These are phyloP conservation scores for Prietella phreatophila DNA, from an alignment of 2,113 vertebrate genomes.

Conservation along the genomic window DNA sequence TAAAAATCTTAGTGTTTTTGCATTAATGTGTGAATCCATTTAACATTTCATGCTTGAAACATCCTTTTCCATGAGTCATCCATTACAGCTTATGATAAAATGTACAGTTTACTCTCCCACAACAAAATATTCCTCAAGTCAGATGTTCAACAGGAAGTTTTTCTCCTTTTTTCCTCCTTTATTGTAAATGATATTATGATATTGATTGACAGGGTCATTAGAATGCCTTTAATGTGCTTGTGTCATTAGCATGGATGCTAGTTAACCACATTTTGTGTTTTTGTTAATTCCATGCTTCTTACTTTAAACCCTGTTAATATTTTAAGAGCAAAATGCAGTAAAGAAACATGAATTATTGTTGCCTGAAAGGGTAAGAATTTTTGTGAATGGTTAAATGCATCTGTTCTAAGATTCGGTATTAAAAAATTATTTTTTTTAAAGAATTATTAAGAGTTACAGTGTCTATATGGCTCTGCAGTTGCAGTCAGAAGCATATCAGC, in stretches of 20 bases:
- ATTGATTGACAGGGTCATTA: background rate
- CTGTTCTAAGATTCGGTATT: background rate
- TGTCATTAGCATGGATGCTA: background rate
- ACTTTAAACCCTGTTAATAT: no score
- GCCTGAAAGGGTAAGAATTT: background rate
- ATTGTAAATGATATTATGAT: background rate
- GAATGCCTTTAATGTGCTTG: background rate
- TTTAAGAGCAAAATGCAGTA: background rate
- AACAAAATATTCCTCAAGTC: background rate
- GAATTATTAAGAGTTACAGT: background rate
- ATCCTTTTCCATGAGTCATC: background rate
- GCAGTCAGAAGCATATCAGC: background rate
- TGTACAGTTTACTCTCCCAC: background rate
- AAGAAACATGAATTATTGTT: background rate
- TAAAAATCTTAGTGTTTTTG: background rate
- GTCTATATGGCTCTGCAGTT: background rate
- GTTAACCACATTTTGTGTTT: background rate
- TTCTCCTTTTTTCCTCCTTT: no score
- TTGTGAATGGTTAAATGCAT: background rate
- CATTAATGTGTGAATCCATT: background rate
- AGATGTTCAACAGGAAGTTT: background rate
- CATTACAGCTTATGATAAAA: background rate
- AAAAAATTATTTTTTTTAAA: background rate
- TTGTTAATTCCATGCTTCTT: background rate
- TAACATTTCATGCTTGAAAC: background rate